These are phyloP conservation scores for Pterois miles DNA, from an alignment of 2,797 vertebrate genomes.

Conservation along the genomic window DNA sequence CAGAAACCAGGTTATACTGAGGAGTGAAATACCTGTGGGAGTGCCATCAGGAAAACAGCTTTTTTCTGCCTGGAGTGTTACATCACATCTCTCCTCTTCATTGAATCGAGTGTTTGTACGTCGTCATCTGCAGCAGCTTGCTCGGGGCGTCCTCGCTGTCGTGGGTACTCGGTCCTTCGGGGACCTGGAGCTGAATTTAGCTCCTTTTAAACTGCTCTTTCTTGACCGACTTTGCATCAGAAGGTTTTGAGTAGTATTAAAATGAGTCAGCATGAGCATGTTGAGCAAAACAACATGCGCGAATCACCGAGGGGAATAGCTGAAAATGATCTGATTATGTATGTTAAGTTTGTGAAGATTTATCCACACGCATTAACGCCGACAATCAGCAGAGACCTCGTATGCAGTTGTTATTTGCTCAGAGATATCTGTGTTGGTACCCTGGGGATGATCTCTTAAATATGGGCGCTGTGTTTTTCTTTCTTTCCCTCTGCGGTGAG, in stretches of 20 bases:
- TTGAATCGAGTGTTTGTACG: background rate
- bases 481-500: conserved; percentile 16
- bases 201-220: background rate
- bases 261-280: background rate
- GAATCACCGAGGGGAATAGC: background rate
- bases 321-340: background rate
- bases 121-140: background rate
- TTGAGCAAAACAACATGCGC: background rate
- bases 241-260: conserved; percentile 10
- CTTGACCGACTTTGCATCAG: background rate
- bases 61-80: background rate
- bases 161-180: background rate
- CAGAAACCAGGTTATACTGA: conserved; percentile 7
- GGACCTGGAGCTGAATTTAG: background rate
- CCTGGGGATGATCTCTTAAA: conserved; percentile 18
- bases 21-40: conserved; percentile 18
- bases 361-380: background rate
- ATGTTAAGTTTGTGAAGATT: background rate
- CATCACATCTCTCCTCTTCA: conserved; percentile 5
- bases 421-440: conserved; percentile 5
- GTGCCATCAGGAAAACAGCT: conserved; percentile 12
- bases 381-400: background rate
- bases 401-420: conserved; percentile 1
- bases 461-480: conserved; percentile 2
- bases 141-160: background rate